Base-by-base conservation (phyloP, 2,797 vertebrate genomes). In the Myotis daubentonii region DNA sequence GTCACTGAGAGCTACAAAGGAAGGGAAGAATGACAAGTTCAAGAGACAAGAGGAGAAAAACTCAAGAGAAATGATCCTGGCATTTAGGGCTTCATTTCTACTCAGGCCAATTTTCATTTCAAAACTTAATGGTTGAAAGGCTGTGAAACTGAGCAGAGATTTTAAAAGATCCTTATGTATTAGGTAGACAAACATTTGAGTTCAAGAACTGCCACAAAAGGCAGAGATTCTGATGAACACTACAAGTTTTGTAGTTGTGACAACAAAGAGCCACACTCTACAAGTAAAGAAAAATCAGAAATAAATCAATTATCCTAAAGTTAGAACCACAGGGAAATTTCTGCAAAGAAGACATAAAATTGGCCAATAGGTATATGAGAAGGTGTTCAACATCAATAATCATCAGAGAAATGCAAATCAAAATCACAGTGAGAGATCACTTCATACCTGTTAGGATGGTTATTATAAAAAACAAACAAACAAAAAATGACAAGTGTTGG, bases 251-350 rank as follows among this genome's bases (percentile, higher is more conserved):
- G 36, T 62, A 68, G 11, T 88, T 93, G 55, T 84, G 65, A 86
- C 19, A 70, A 15, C 41, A 62, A 88, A 89, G 74, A 28, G 3
- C 49, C 57, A 57, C 4, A 84, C 5, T 79, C 36, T 89, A 16
- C 28, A 16, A 89, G 44, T 87, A 79, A 93, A 87, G 51, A 25
- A 41, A 92, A 89, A 83, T 22, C 49, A 74, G 44, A 91, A 85
- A 75, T 81, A 93, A 83, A 80, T 72, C 70, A 95, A 82, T n/a
- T 16, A 28, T 87, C 49, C 71, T 70, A 78, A 88, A 94, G 53
- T 70, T 41, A 87, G 68, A 87, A 84, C 8, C 10, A 15, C 28
- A 19, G n/a, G 44, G 55, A 74, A 82, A 78, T 85, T 70, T 78
- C 49, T 70, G 30, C 81, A 66, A 70, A 92, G 81, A 76, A 92